Evolutionary conservation across 2,797 vertebrate species (phyloP), one percentile per base, ranked within the genome.

Genomic region (Varecia variegata): DNA sequence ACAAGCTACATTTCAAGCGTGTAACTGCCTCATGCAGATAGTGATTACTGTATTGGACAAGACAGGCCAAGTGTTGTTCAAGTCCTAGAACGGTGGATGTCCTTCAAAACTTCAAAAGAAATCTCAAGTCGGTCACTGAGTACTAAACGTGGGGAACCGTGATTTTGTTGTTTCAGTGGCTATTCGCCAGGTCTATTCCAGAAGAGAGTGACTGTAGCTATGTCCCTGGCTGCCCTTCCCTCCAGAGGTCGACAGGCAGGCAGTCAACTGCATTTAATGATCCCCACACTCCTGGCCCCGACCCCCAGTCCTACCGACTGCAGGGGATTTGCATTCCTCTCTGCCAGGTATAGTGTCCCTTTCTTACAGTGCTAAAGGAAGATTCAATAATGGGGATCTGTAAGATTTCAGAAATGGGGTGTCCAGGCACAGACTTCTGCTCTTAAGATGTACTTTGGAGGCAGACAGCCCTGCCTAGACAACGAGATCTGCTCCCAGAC

Each of bases 141-240:
- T 13, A 60, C n/a, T 91, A 74, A 94, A 50, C 30, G 13, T 7
- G 30, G 50, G 93, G 21, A 68, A 76, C 8, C 68, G 45, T 7
- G 45, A 65, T 40, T 73, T n/a, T 79, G 18, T 84, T 94, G 18
- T 84, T 94, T 83, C 30, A 25, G 58, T 30, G 43, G 14, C 74
- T 74, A 6, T 76, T 96, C 25, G 20, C 45, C 71, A 56, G 3
- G 27, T 21, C 40, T 50, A 14, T 62, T 60, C 20, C 47, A 84
- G 45, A 94, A 77, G 43, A 50, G 0, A 88, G 5, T 43, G 14
- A 52, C 5, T 18, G 7, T 47, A 9, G 5, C 50, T 52, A 8
- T 56, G 62, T 85, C 45, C 38, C 76, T 27, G 40, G 45, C 40
- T 71, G 7, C 4, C 25, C 25, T 67, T 81, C 14, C 62, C 68